These are phyloP conservation scores for Nephrotoma appendiculata DNA, from an alignment of 2,888 invertebrate genomes.

Conservation along the genomic window DNA sequence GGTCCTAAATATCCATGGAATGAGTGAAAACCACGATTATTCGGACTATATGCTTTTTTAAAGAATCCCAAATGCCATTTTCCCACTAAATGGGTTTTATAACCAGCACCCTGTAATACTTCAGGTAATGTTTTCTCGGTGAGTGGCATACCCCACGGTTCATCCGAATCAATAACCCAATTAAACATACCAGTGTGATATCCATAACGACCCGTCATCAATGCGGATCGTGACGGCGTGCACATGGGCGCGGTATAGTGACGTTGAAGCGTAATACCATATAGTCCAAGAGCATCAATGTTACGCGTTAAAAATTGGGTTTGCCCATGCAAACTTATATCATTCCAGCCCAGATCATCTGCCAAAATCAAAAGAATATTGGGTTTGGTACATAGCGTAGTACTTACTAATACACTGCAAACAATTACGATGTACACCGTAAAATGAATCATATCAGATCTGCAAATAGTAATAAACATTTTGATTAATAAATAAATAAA, in stretches of 20 bases:
- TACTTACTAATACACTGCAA: too few relatives aligned
- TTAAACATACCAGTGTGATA: conserved; percentile 66
- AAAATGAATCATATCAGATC: too few relatives aligned
- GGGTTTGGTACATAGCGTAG: conserved; percentile 25
- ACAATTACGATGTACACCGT: too few relatives aligned
- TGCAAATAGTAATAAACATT: too few relatives aligned
- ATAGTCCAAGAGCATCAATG: conserved; percentile 72
- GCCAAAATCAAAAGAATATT: conserved; percentile 61
- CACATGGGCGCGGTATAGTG: conserved; percentile 70
- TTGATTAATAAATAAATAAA: too few relatives aligned
- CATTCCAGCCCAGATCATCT: conserved; percentile 85
- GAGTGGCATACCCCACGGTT: conserved; percentile 55
- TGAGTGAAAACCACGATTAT: conserved; percentile 58
- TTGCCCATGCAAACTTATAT: conserved; percentile 80
- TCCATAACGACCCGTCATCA: conserved; percentile 77
- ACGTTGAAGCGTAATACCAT: conserved; percentile 70
- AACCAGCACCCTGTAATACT: conserved; percentile 52
- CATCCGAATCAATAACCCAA: conserved; percentile 46
- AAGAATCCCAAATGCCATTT: conserved; percentile 87
- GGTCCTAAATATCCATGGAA: conserved; percentile 80
- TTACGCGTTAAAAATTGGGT: conserved; percentile 81
- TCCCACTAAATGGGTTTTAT: conserved; percentile 68
- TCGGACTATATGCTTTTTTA: conserved; percentile 42
- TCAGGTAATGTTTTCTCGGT: conserved; percentile 54
- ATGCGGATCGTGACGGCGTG: conserved; percentile 68